Evolutionary conservation across 2,888 invertebrate genomes (phyloP).

Genomic region (Hyposoter didymator): DNA sequence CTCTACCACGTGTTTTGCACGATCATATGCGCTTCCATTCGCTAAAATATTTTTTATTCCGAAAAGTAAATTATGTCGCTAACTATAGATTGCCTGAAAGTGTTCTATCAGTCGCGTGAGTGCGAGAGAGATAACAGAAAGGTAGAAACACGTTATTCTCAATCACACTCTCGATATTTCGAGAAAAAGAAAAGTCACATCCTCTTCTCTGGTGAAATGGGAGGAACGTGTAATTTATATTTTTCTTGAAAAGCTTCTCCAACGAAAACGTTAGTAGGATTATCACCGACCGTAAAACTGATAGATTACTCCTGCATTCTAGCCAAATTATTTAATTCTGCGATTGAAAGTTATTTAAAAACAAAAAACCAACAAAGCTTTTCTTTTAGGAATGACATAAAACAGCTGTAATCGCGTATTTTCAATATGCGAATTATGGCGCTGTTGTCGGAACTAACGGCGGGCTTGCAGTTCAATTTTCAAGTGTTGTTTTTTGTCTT

Average conservation of each 20-base stretch:
- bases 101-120: not conserved
- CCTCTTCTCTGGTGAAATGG: too few species aligned
- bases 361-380: too few species aligned
- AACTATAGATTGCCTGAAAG: not conserved
- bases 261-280: not conserved
- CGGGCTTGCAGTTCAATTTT: conserved; percentile 17
- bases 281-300: too few species aligned
- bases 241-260: not conserved
- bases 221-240: too few species aligned
- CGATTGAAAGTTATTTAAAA: too few species aligned
- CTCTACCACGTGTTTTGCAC: conserved; percentile 12
- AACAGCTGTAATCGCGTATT: conserved; percentile 44
- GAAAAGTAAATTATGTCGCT: not conserved
- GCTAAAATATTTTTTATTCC: not conserved
- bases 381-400: conserved; percentile 2
- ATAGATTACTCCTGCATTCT: too few species aligned
- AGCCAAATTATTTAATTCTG: too few species aligned
- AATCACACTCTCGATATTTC: too few species aligned
- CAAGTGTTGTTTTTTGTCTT: not conserved
- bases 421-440: conserved; percentile 24
- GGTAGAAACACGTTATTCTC: too few species aligned
- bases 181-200: too few species aligned
- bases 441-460: conserved; percentile 22
- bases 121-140: too few species aligned
- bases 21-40: not conserved